Base-by-base conservation (phyloP, 2,888 invertebrate species). In the Calephelis perditalis region DNA sequence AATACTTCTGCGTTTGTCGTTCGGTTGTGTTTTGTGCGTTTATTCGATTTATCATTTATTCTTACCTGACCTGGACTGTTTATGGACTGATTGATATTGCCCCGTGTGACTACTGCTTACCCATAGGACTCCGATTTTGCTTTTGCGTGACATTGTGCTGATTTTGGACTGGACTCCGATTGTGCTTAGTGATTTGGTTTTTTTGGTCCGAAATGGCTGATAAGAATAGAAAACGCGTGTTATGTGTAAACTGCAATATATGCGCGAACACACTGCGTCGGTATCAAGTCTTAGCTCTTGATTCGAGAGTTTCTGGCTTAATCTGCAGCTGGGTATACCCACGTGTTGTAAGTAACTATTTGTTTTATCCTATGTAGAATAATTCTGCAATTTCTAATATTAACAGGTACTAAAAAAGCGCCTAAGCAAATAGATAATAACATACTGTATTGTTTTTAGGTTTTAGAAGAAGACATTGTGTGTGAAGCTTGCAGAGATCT, bases 401-500 rank as follows among this genome's bases (percentile, higher is more conserved):
- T 46, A 15, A 15, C 15, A 15, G 15, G 15, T 15, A 15, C 15
- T 15, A 15, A 15, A 15, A n/a, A 45, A 5, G 45, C 40, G 40
- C 40, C 4, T 6, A 40, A 40, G 40, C 40, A 40, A 40, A 40
- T 8, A 40, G 6, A 37, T n/a, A 56, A 12, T n/a, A 40, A 56
- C 40, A 10, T 56, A 37, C 12, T 47, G 37, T 49, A 15, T 40
- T 59, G 58, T 11, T 63, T 63, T 63, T 37, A 63, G 63, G 58
- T 60, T n/a, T 58, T 58, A 40, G 58, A 64, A 52, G 64, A 62
- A 47, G 62, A 64, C 37, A 58, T 55, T 55, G 37, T 62, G 36
- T 64, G 64, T 62, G 64, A 62, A 55, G 59, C 62, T 9, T 64
- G 64, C 26, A 45, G 59, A 45, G 56, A 62, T 26, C 55, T 64